Evolutionary conservation across 2,797 vertebrate species (phyloP), one percentile per base, ranked within the genome.

Genomic region (Vultur gryphus): DNA sequence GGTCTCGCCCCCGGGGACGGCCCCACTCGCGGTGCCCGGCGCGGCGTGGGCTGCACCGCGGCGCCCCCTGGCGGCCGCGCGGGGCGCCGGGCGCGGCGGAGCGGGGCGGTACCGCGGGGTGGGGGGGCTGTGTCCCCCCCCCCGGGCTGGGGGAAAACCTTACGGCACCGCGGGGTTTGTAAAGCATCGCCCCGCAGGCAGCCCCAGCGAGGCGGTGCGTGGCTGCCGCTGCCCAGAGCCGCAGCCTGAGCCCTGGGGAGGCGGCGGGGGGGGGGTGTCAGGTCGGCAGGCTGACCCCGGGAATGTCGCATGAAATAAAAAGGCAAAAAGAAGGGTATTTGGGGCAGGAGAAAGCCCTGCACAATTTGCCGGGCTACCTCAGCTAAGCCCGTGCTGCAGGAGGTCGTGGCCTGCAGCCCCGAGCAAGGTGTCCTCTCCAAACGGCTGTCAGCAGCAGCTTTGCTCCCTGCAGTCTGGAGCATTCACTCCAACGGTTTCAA

Each of bases 401-500:
- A 28, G 59, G 48, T 2, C 24, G 4, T 6, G 49, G 15, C 33
- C 25, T 3, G 41, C 11, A 2, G 5, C 41, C 49, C 44, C 9
- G 8, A 31, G 57, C 20, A 13, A 71, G 54, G 54, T 7, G 54
- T 21, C 54, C 31, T 33, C 54, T 33, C 54, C 54, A 33, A 55
- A 21, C 19, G 12, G 19, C 54, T 33, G 54, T 55, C 54, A 55
- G 54, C 54, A 33, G 54, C 54, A 13, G 54, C 33, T 26, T 19
- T 9, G 8, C 58, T 10, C 33, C 64, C 75, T 3, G 21, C 55
- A 24, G 55, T 3, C 28, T 1, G 14, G 6, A 37, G 19, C 57
- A 1, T 44, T 28, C 62, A 1, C 6, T 6, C 11, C 39, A 10
- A 11, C 0, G 21, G 26, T 14, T 33, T 21, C 54, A 21, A 23